Percentiles rank a stretch among this genome's conserved stretches.
phyloP scores from a whole-genome alignment of 2,888 invertebrate genomes.

The Ypsolopha sequella region DNA sequence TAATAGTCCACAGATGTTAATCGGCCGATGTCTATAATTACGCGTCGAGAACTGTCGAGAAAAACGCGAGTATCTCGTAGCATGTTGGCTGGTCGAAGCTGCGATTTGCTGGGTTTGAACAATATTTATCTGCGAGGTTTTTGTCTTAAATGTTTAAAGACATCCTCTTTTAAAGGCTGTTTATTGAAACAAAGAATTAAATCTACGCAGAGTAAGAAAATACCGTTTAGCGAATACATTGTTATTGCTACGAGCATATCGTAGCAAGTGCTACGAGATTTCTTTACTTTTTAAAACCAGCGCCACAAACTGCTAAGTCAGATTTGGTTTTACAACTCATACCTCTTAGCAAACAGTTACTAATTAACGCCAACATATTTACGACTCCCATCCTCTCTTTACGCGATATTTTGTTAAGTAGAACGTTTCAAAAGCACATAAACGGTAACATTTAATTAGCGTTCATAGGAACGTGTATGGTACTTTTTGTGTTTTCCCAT shows the following conservation, averaged over 20 bases:
- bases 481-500: slow-evolving; percentile 50
- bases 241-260: not conserved
- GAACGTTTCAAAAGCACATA: slow-evolving; percentile 39
- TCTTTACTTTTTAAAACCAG: not conserved
- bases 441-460: slow-evolving; percentile 61
- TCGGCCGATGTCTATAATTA: slow-evolving; percentile 62
- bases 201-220: too few species aligned
- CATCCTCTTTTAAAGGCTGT: too few species aligned
- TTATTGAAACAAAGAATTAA: too few species aligned
- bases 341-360: not conserved
- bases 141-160: too few species aligned
- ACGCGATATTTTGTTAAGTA: not conserved
- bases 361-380: not conserved
- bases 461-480: slow-evolving; percentile 49
- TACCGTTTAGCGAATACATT: too few species aligned
- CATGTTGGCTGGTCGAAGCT: slow-evolving; percentile 7
- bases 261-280: not conserved
- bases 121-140: too few species aligned
- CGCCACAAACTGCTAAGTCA: not conserved
- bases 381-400: too few species aligned
- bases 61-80: slow-evolving; percentile 29
- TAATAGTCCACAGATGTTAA: slow-evolving; percentile 70
- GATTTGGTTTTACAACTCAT: not conserved
- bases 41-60: slow-evolving; percentile 58
- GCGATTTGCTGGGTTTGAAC: not conserved